These are phyloP conservation scores for Helicolenus hilgendorfi DNA, from an alignment of 2,797 vertebrate species.

Conservation along the genomic window DNA sequence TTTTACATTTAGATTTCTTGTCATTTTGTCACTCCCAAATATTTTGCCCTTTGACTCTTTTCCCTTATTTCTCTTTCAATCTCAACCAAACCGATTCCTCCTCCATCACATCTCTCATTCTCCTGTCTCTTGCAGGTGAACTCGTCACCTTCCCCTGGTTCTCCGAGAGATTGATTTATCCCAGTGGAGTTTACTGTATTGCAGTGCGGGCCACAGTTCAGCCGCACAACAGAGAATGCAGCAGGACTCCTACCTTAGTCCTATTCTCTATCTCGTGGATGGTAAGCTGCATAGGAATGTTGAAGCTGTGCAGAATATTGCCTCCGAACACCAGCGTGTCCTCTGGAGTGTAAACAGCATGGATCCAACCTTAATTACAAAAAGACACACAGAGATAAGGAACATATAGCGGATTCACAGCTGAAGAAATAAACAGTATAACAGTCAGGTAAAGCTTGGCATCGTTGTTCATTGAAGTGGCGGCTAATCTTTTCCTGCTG, in stretches of 20 bases:
- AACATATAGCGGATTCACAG: not conserved
- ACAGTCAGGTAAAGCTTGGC: not conserved
- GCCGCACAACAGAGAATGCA: not conserved
- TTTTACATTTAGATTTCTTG: not conserved
- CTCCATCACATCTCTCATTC: not conserved
- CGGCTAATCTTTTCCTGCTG: slow-evolving; percentile 45
- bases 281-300: slow-evolving; percentile 99
- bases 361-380: slow-evolving; percentile 95
- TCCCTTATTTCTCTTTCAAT: not conserved
- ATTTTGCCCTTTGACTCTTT: not conserved
- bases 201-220: slow-evolving; percentile 13
- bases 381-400: not conserved
- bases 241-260: slow-evolving; percentile 92
- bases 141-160: not conserved
- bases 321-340: slow-evolving; percentile 98
- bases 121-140: not conserved
- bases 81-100: not conserved
- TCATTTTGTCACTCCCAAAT: not conserved
- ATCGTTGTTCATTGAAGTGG: slow-evolving; percentile 15
- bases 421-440: not conserved
- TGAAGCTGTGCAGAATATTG: slow-evolving; percentile 99
- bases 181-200: not conserved
- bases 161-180: slow-evolving; percentile 9
- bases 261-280: slow-evolving; percentile 98
- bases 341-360: slow-evolving; percentile 97